Conservation (phyloP, 1,140 invertebrate species). For the Colletes gigas region DNA sequence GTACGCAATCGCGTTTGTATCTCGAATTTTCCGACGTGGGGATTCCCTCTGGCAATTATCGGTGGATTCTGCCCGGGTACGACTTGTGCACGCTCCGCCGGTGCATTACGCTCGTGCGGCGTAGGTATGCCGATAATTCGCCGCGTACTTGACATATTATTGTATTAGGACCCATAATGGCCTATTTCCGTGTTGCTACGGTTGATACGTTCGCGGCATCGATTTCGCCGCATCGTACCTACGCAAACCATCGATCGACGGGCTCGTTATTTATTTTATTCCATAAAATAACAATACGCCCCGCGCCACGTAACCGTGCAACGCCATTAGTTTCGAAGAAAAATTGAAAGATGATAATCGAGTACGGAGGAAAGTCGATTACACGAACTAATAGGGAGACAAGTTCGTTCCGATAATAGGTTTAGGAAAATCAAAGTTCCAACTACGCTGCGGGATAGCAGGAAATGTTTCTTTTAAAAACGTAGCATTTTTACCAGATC, state of each 20-base stretch:
- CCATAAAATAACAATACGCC: too few species aligned
- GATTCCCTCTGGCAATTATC: slow-evolving; percentile 15
- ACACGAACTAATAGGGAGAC: too few species aligned
- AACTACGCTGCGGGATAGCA: too few species aligned
- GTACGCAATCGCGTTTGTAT: not conserved
- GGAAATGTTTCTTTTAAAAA: too few species aligned
- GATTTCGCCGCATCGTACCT: slow-evolving; percentile 1
- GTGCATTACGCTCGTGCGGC: slow-evolving; percentile 1
- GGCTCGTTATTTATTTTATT: not conserved
- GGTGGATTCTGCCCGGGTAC: not conserved
- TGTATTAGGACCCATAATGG: slow-evolving; percentile 42
- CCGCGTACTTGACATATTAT: slow-evolving; percentile 44
- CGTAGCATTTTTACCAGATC: too few species aligned
- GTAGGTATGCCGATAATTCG: slow-evolving; percentile 29
- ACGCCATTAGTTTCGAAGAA: too few species aligned
- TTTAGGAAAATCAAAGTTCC: too few species aligned
- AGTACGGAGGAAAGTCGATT: too few species aligned
- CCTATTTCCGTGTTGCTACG: slow-evolving; percentile 29
- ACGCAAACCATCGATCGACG: not conserved
- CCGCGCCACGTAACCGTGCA: too few species aligned
- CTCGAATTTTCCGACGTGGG: not conserved
- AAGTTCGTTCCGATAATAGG: too few species aligned
- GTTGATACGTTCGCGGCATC: slow-evolving; percentile 10
- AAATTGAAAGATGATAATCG: too few species aligned
- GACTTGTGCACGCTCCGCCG: not conserved